phyloP scores from a whole-genome alignment of 2,797 vertebrate species.

The Pampus argenteus region DNA sequence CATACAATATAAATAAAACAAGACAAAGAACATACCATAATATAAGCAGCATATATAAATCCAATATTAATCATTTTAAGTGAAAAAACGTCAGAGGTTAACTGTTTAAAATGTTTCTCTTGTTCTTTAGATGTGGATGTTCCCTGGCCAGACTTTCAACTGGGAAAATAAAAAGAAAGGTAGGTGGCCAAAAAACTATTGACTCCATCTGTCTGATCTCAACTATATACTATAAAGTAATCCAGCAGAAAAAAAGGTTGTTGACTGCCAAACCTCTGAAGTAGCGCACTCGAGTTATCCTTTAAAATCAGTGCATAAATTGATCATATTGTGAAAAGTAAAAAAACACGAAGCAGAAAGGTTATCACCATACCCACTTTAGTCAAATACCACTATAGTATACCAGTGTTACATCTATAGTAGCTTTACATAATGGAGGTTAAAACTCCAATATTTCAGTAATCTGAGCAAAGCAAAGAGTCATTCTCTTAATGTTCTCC shows the following conservation, averaged over 20 bases:
- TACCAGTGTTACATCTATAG: slow-evolving; percentile 31
- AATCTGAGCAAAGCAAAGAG: not conserved
- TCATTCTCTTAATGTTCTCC: not conserved
- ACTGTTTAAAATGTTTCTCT: slow-evolving; percentile 22
- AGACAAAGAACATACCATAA: no score
- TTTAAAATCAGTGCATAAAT: slow-evolving; percentile 42
- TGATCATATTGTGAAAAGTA: not conserved
- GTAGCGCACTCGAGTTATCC: slow-evolving; percentile 7
- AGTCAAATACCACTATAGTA: slow-evolving; percentile 8
- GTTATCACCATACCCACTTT: slow-evolving; percentile 9
- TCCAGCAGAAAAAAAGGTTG: slow-evolving; percentile 22
- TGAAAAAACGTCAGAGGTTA: slow-evolving; percentile 13
- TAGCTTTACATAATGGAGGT: slow-evolving; percentile 9
- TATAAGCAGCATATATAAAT: no score
- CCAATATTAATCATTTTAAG: no score
- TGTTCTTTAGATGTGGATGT: slow-evolving; percentile 14
- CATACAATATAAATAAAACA: no score
- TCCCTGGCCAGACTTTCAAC: slow-evolving; percentile 24
- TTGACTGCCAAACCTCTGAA: slow-evolving; percentile 25
- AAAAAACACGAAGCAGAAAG: slow-evolving; percentile 18
- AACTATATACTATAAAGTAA: not conserved
- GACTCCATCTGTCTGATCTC: slow-evolving; percentile 45
- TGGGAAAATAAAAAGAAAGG: slow-evolving; percentile 10
- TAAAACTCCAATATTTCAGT: not conserved
- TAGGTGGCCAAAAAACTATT: slow-evolving; percentile 48